Base-by-base conservation (phyloP, 2,797 vertebrate genomes). In the Macroramphosus scolopax region DNA sequence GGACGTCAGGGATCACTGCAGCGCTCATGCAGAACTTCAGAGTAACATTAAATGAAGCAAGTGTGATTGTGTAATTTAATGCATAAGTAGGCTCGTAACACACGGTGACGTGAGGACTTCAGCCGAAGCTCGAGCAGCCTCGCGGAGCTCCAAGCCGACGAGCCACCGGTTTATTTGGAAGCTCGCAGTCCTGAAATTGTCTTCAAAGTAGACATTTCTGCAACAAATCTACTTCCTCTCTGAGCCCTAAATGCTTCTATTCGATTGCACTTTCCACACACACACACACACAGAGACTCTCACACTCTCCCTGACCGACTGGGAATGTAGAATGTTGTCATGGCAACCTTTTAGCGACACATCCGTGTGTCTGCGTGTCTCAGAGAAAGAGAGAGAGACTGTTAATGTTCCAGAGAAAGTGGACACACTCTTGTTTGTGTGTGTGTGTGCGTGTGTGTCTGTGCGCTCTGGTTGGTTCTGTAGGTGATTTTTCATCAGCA, bases 271-370 rank as follows among this genome's bases (percentile, higher is more conserved):
- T 69, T 51, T 53, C 3, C 49, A 39, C 47, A 44, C 64, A 48
- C 38, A 53, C 51, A 44, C 38, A 32, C 35, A 37, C 28, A 37
- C 17, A 40, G 3, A 22, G 11, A 34, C 60, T 28, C 65, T 36
- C 59, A 31, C 59, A 49, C 44, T 68, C 46, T 4, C 48, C 22
- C 66, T 61, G 63, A 68, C 67, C 25, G 30, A 63, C 57, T 75
- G 59, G 47, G 58, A 73, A 65, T 64, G 22, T 52, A 76, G 20
- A 73, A 49, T 29, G 76, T 90, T 80, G 83, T 81, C 86, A 89
- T 89, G 82, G 86, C 79, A 90, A 89, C 87, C 42, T 24, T 77
- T 84, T 70, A 81, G 83, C 80, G 82, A 87, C 83, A 81, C 70
- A 62, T 73, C 45, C 63, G 48, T 63, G 74, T 59, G 65, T 75